phyloP scores from a whole-genome alignment of 2,888 invertebrate genomes.

The Steinernema scapterisci region DNA sequence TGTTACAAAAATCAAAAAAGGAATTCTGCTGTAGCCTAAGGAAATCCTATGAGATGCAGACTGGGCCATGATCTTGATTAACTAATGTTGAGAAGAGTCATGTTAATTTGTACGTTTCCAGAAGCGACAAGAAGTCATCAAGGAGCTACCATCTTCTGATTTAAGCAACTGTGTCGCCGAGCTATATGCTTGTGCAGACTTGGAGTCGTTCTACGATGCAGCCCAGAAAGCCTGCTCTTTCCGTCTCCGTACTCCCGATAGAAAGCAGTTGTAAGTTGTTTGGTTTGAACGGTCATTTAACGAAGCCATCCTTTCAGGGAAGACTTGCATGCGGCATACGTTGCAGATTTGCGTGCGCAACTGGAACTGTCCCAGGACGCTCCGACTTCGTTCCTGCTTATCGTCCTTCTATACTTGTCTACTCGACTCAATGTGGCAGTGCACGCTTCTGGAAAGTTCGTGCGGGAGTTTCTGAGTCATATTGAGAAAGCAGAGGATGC shows the following conservation, averaged over 20 bases:
- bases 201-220: slow-evolving; percentile 46
- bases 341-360: slow-evolving; percentile 34
- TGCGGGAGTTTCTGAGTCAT: slow-evolving; percentile 73
- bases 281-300: neutral
- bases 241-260: slow-evolving; percentile 47
- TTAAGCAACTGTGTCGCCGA: slow-evolving; percentile 34
- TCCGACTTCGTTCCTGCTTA: slow-evolving; percentile 38
- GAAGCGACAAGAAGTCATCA: slow-evolving; percentile 33
- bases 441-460: slow-evolving; percentile 85
- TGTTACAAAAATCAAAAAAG: too few relatives aligned
- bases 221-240: slow-evolving; percentile 36
- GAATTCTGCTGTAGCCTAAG: too few relatives aligned
- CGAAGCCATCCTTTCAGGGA: slow-evolving; percentile 10
- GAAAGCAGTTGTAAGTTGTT: slow-evolving; percentile 48
- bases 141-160: slow-evolving; percentile 35
- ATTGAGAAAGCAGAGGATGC: slow-evolving; percentile 36
- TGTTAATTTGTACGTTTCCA: slow-evolving; percentile 34
- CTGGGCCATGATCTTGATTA: slow-evolving; percentile 20
- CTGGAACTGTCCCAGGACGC: slow-evolving; percentile 37
- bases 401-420: slow-evolving; percentile 36
- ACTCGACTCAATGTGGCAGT: slow-evolving; percentile 33
- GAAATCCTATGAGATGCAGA: too few relatives aligned
- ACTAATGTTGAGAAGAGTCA: neutral
- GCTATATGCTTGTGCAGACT: slow-evolving; percentile 34
- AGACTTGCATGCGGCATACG: slow-evolving; percentile 26